Base-by-base conservation (phyloP, 1,140 invertebrate genomes). In the Chrysomallon squamiferum region DNA sequence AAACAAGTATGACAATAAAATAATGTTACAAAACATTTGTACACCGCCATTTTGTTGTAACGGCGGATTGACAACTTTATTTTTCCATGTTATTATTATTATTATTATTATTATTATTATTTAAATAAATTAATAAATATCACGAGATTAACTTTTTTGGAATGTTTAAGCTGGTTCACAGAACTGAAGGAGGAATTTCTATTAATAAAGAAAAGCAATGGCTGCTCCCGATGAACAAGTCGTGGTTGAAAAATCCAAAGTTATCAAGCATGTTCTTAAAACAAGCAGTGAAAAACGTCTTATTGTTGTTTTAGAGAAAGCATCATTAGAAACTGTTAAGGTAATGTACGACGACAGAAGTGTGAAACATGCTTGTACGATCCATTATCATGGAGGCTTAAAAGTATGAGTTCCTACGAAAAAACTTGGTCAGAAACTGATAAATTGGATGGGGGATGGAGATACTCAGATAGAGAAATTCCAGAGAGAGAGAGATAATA, bases 251-350 rank as follows among this genome's bases (percentile, higher is more conserved):
- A 73, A 77, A 59, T 60, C 68, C 54, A 78, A 78, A 73, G 62
- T 79, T 27, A 78, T 80, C 22, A 79, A 80, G 66, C 61, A 58
- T 58, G 63, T 78, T 1, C 56, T 60, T 7, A 80, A 76, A 70
- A 61, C 66, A 43, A 70, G 60, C 15, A 71, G 69, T 11, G 75
- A 78, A 84, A 96, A 96, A 86, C 90, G 95, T 56, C 87, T 99
- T 22, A 96, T 99, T 72, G 89, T 99, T 59, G 91, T 99, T 66
- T 84, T 99, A 54, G 96, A 99, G 87, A 91, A 92, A 59, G 95
- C 96, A 6, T 95, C 97, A 79, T 84, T 99, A 43, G 97, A 99
- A 88, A 94, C 93, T 61, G 95, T 97, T 0, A 98, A 98, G 88
- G 94, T 97, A 86, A 88, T 49, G 33, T 50, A 18, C 15, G 22